phyloP scores from a whole-genome alignment of 2,113 vertebrate species.

The Scytalopus superciliaris region DNA sequence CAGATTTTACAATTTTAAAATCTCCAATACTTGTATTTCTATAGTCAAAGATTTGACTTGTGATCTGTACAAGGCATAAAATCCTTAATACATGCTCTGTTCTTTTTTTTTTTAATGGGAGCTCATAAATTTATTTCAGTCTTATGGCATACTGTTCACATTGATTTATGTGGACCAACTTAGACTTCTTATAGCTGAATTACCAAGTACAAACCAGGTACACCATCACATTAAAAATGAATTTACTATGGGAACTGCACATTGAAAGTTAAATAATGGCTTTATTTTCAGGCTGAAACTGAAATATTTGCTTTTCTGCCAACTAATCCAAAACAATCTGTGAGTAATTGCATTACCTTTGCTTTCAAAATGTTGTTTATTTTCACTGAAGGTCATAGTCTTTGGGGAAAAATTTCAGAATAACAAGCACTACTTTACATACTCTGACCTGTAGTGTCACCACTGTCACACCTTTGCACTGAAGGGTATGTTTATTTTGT shows the following conservation, averaged over 20 bases:
- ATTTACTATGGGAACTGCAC: constrained; percentile 63
- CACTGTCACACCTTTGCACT: constrained; percentile 41
- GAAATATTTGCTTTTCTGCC: constrained; percentile 70
- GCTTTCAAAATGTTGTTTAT: constrained; percentile 66
- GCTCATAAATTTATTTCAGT: constrained; percentile 33
- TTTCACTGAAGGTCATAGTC: constrained; percentile 48
- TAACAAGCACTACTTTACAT: constrained; percentile 68
- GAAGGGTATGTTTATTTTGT: background rate
- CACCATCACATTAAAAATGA: constrained; percentile 55
- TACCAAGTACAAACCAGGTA: constrained; percentile 48
- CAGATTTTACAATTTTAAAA: background rate
- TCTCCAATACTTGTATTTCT: background rate
- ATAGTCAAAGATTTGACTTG: background rate
- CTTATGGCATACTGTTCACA: constrained; percentile 41
- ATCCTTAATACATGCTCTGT: background rate
- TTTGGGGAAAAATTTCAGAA: constrained; percentile 65
- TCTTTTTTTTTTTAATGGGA: constrained; percentile 6
- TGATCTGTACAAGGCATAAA: background rate
- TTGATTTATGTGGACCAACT: constrained; percentile 43
- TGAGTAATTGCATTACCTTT: constrained; percentile 68
- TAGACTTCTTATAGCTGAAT: constrained; percentile 47
- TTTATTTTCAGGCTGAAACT: constrained; percentile 67
- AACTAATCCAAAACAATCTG: constrained; percentile 30
- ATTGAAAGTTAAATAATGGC: constrained; percentile 68
- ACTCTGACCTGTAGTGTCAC: constrained; percentile 37